phyloP scores from a whole-genome alignment of 2,888 invertebrate genomes.

The Drosophila phalerata region DNA sequence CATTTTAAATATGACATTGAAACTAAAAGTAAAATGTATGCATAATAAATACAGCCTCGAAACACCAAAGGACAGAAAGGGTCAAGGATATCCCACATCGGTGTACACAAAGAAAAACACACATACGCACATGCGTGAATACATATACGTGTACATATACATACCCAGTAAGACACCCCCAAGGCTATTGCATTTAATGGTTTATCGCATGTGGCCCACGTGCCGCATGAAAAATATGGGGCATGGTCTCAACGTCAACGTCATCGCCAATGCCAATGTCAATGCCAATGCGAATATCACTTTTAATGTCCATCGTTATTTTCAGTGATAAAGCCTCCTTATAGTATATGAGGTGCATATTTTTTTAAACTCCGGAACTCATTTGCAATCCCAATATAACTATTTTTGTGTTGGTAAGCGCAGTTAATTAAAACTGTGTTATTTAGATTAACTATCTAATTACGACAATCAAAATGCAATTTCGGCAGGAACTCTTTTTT shows the following conservation, averaged over 20 bases:
- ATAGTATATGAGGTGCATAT: too few relatives aligned
- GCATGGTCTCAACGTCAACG: conserved; percentile 46
- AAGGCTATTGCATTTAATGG: conserved; percentile 44
- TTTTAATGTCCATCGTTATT: conserved; percentile 42
- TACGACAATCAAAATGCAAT: conserved; percentile 55
- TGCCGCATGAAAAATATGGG: conserved; percentile 51
- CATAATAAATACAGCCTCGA: conserved; percentile 25
- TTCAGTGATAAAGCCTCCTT: conserved; percentile 9
- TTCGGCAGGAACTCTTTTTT: conserved; percentile 1
- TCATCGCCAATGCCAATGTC: conserved; percentile 38
- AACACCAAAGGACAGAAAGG: conserved; percentile 16
- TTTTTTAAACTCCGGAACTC: conserved; percentile 35
- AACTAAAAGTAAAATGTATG: conserved; percentile 20
- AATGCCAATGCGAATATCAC: conserved; percentile 33
- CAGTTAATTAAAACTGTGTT: conserved; percentile 50
- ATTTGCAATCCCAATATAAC: conserved; percentile 39
- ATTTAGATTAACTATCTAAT: conserved; percentile 27
- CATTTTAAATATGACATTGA: conserved; percentile 19
- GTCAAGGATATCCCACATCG: conserved; percentile 26
- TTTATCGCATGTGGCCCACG: conserved; percentile 30
- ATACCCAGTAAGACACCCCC: conserved; percentile 6
- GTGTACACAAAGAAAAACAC: conserved; percentile 3
- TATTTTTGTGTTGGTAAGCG: conserved; percentile 14
- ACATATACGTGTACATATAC: too few relatives aligned
- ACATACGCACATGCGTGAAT: conserved; percentile 5